phyloP scores from a whole-genome alignment of 2,113 vertebrate species.

The Oxyura jamaicensis region DNA sequence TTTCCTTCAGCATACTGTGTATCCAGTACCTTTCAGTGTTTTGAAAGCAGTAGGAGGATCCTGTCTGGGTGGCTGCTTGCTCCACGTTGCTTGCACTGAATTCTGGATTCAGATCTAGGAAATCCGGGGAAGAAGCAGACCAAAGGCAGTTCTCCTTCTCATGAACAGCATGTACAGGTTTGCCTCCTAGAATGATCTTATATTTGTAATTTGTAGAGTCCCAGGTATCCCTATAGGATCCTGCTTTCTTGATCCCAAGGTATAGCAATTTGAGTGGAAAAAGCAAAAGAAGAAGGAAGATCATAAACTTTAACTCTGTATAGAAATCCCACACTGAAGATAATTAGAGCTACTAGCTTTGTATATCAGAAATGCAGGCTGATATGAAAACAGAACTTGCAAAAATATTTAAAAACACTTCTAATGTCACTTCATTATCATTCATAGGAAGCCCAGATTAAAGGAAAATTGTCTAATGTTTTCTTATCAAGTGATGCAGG shows the following conservation, averaged over 20 bases:
- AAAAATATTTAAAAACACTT: not conserved
- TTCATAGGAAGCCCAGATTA: not conserved
- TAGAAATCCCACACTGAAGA: not conserved
- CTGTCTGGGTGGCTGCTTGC: not conserved
- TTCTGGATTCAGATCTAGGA: not conserved
- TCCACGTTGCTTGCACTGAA: not conserved
- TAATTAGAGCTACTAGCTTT: not conserved
- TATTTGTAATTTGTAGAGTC: not conserved
- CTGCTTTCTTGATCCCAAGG: not conserved
- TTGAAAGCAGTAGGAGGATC: not conserved
- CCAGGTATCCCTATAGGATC: not conserved
- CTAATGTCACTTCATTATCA: not conserved
- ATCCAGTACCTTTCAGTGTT: not conserved
- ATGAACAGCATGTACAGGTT: not conserved
- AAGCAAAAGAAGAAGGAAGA: not conserved
- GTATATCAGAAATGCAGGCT: not conserved
- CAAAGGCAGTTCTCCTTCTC: not conserved
- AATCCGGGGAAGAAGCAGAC: not conserved
- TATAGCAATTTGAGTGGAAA: not conserved
- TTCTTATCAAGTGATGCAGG: not conserved
- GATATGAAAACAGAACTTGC: not conserved
- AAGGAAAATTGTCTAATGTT: not conserved
- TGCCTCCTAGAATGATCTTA: not conserved
- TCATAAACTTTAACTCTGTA: not conserved
- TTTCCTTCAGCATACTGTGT: accelerated